These are phyloP conservation scores for Rhinogobius similis DNA, from an alignment of 2,113 vertebrate genomes.

Conservation along the genomic window DNA sequence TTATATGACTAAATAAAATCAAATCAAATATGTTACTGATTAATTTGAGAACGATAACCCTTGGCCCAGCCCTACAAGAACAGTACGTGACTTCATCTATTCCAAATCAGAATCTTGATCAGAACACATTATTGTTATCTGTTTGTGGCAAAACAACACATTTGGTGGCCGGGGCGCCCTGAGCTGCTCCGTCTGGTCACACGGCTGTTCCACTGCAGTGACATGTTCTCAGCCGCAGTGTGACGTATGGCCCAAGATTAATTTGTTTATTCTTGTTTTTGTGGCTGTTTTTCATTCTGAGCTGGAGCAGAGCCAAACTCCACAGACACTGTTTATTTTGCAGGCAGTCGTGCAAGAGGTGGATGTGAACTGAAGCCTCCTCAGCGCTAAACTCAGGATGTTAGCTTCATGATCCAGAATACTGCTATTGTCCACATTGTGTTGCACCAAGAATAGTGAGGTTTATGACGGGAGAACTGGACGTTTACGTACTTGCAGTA, in stretches of 20 bases:
- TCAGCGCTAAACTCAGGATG: conserved; percentile 16
- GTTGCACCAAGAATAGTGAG: not conserved
- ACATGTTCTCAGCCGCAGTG: not conserved
- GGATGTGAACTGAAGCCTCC: conserved; percentile 15
- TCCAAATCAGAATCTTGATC: conserved; percentile 2
- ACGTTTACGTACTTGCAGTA: not conserved
- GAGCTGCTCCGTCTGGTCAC: conserved; percentile 5
- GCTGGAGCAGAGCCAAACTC: conserved; percentile 49
- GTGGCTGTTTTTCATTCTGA: conserved; percentile 27
- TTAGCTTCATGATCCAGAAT: not conserved
- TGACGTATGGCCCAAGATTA: conserved; percentile 10
- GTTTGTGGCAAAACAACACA: conserved; percentile 1
- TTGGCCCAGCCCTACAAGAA: not conserved
- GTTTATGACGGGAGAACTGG: not conserved
- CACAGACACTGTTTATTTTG: conserved; percentile 62
- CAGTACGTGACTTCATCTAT: not conserved
- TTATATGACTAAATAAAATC: no score
- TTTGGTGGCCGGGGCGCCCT: not conserved
- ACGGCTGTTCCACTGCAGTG: conserved; percentile 12
- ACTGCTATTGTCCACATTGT: conserved; percentile 1
- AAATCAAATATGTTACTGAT: no score
- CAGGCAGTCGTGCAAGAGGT: conserved; percentile 49
- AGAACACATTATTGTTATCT: not conserved
- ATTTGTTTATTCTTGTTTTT: conserved; percentile 47
- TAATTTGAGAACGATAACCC: no score